Percentiles rank a stretch among this genome's conserved stretches.
phyloP scores from a whole-genome alignment of 2,113 vertebrate species.

The Antennarius striatus region DNA sequence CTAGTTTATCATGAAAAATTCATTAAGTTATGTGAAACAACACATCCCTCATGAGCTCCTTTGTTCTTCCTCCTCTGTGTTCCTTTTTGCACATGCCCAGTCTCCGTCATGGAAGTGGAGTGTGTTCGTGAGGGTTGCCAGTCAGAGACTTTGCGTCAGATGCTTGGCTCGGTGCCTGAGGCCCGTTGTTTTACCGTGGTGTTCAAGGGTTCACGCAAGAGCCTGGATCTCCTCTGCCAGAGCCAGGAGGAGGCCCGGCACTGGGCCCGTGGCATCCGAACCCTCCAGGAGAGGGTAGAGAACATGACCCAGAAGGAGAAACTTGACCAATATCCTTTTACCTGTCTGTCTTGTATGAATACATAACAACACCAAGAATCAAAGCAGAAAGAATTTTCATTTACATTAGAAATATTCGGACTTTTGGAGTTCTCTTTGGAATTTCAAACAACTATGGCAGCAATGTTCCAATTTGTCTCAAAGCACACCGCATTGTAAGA shows the following conservation, averaged over 20 bases:
- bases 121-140: conserved; percentile 88
- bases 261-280: conserved; percentile 89
- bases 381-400: too few relatives aligned
- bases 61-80: neutral
- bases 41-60: neutral
- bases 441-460: too few relatives aligned
- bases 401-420: too few relatives aligned
- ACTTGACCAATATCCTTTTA: conserved; percentile 92
- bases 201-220: conserved; percentile 87
- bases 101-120: conserved; percentile 88
- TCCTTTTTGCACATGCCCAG: conserved; percentile 63
- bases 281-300: conserved; percentile 83
- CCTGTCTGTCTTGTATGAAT: too few relatives aligned
- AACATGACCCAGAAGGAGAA: conserved; percentile 93
- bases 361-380: too few relatives aligned
- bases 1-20: too few relatives aligned
- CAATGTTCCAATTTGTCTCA: too few relatives aligned
- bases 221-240: conserved; percentile 88
- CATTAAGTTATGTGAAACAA: too few relatives aligned
- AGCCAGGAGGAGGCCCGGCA: conserved; percentile 83
- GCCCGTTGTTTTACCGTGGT: conserved; percentile 86
- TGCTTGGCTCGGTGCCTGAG: conserved; percentile 75
- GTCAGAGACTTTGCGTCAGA: conserved; percentile 85
- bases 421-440: too few relatives aligned
- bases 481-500: too few relatives aligned